Evolutionary conservation across 2,888 invertebrate species (phyloP), one percentile per base, ranked within the genome.

Genomic region (Blomia tropicalis): DNA sequence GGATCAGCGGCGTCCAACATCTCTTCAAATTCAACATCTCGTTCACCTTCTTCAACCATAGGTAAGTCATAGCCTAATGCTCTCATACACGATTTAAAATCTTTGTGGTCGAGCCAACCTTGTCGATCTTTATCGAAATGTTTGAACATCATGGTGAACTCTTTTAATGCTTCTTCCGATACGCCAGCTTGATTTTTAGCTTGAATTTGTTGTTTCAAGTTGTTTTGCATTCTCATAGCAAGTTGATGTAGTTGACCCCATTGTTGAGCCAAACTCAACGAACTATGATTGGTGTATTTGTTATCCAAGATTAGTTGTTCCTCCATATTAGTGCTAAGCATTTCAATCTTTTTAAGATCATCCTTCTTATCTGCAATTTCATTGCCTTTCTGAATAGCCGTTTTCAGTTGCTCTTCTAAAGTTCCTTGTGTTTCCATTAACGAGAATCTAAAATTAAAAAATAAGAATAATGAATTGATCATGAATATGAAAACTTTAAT

Each of bases 391-490:
- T 84, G 82, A 75, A 89, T 80, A 1, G 95, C 87, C 32, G 92
- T 89, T 71, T 95, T 96, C 70, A 98, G 78, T 77, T 99, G 98
- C 74, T 92, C 91, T 77, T 99, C 98, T 73, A 98, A 77, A n/a
- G 95, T 89, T 59, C 98, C 98, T n/a, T 91, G 88, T 67, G 95
- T 95, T 79, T 99, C 98, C 95, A 98, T 96, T 95, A 99, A 96
- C 3, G 93, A 91, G 47, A 93, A 88, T 70, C 73, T 72, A 64
- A 71, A 71, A 60, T 72, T 68, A 41, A 41, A 41, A 41, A 41
- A 41, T 14, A n/a, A n/a, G n/a, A 36, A 36, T 11, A 7, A 36
- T 36, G 17, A 36, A 17, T 36, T 36, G 17, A 36, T 11, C 36
- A 36, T 36, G 7, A 36, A 17, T 36, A n/a, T n/a, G n/a, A n/a